phyloP scores from a whole-genome alignment of 2,797 vertebrate species.

The Okamejei kenojei region DNA sequence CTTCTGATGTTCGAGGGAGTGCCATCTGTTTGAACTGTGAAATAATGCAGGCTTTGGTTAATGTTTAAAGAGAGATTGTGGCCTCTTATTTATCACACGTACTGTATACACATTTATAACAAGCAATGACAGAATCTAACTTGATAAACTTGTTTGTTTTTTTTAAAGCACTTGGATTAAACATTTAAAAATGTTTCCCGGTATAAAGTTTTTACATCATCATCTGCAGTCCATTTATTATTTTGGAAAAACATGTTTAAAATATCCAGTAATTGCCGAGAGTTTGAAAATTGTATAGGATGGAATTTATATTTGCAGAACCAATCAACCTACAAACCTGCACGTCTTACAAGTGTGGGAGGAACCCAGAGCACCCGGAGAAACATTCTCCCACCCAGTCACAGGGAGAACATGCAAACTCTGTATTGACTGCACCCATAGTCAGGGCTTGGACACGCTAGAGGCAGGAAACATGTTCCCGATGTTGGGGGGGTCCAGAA shows the following conservation, averaged over 20 bases:
- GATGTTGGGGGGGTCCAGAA: too few species aligned
- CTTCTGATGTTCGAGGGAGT: neutral
- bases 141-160: neutral
- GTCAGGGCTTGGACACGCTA: too few species aligned
- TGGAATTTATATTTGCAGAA: neutral
- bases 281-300: neutral
- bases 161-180: neutral
- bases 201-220: neutral
- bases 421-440: too few species aligned
- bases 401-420: too few species aligned
- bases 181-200: neutral
- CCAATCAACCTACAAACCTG: too few species aligned
- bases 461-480: too few species aligned
- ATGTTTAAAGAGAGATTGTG: slow-evolving; percentile 25
- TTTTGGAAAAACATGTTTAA: neutral
- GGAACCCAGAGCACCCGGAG: too few species aligned
- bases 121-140: neutral
- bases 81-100: neutral
- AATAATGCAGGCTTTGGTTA: slow-evolving; percentile 11
- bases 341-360: too few species aligned
- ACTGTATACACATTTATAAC: neutral
- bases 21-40: slow-evolving; percentile 30
- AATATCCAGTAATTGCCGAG: neutral
- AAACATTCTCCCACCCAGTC: too few species aligned
- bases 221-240: neutral